A percentile compares a stretch with the other conserved stretches of the same genome.
These are phyloP conservation scores for Rhagium mordax DNA, from an alignment of 2,888 invertebrate species.

Conservation along the genomic window DNA sequence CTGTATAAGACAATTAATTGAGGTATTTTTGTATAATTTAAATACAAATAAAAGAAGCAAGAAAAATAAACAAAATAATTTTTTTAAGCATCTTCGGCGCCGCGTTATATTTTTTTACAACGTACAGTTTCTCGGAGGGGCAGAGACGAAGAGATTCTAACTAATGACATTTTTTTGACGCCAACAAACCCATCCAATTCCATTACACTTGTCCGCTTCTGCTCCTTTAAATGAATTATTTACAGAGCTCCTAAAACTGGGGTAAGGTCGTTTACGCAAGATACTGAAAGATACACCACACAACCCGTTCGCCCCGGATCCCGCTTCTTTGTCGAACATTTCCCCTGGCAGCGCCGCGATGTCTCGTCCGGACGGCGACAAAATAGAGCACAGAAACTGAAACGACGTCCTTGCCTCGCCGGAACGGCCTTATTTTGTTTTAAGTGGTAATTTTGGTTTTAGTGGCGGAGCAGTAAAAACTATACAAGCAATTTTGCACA, in stretches of 20 bases:
- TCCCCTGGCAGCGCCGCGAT: not conserved
- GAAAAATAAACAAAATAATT: no score
- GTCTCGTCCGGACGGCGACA: slow-evolving; percentile 28
- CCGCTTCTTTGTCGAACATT: not conserved
- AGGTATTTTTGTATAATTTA: no score
- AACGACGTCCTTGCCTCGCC: slow-evolving; percentile 7
- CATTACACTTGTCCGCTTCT: not conserved
- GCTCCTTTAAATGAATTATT: not conserved
- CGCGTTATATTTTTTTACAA: no score
- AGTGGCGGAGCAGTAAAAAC: not conserved
- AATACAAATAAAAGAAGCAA: no score
- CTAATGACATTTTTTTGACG: no score
- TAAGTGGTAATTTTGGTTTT: slow-evolving; percentile 1
- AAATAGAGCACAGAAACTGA: slow-evolving; percentile 3
- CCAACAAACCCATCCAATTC: no score
- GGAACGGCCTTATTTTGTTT: not conserved
- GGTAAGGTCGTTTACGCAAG: not conserved
- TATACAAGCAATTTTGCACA: not conserved
- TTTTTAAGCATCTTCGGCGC: no score
- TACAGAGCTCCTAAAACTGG: not conserved
- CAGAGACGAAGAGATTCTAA: no score
- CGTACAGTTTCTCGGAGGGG: no score
- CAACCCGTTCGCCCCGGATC: not conserved
- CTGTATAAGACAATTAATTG: no score
- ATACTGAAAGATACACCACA: not conserved